Base-by-base conservation (phyloP, 2,888 invertebrate genomes). In the Ophion obscuratus region DNA sequence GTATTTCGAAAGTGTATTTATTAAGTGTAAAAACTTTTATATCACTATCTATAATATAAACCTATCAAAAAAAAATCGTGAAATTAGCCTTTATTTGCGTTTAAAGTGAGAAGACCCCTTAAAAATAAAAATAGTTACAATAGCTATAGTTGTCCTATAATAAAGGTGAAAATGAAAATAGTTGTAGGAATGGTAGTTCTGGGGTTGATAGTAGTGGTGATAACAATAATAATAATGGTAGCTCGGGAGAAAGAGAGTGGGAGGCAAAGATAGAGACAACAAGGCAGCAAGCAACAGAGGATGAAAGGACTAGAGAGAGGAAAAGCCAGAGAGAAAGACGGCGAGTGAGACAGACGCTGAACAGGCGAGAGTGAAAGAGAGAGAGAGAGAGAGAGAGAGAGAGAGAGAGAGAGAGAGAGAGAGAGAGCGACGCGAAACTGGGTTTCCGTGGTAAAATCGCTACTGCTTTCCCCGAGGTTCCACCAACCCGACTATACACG, bases 381-480 rank as follows among this genome's bases (percentile, higher is more conserved):
- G 10, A 20, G 20, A 9, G 20, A 7, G 20, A 0, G 3, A 75
- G 85, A 82, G 64, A 64, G 62, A 70, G 68, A 64, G 31, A 31
- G 27, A 27, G 27, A 27, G 27, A 27, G 2, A 1, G 27, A 27
- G 44, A 44, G 44, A 4, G 44, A 59, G 20, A 9, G 20, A 6
- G 20, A 20, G 20, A 75, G 84, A 82, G 64, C 57, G 31, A 31
- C 31, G 31, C 2, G 59, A 78, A 64, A 40, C 20, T 81, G 67
- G 74, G 68, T 75, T 81, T 47, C 24, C 67, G 75, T 67, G 68
- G 67, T 68, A 81, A 74, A 81, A 81, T 66, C 67, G 81, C 40
- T 81, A 62, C 68, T 20, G 75, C 75, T 81, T 47, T 68, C 40
- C 62, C 75, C 74, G 61, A 61, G 75, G 70, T 36, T 68, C 62